Conservation (phyloP, 1,140 invertebrate species). For the Caenorhabditis latens region DNA sequence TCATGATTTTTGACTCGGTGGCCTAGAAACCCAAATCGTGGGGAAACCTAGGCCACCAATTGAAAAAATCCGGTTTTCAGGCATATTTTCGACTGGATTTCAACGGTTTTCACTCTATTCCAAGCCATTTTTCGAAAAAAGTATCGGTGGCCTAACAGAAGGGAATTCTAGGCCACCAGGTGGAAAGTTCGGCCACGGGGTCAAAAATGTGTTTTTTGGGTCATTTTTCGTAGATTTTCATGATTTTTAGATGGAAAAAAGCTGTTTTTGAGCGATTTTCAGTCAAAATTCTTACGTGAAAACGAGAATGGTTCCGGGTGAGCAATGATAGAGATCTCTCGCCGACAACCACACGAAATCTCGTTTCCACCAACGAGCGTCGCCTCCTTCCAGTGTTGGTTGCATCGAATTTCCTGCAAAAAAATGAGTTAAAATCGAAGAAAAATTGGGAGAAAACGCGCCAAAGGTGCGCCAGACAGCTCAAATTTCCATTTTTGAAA, state of each 20-base stretch:
- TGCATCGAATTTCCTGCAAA: slow-evolving; percentile 59
- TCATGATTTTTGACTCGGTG: too few species aligned
- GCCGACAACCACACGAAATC: slow-evolving; percentile 59
- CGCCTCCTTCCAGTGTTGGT: slow-evolving; percentile 54
- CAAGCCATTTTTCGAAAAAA: too few species aligned
- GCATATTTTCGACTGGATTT: too few species aligned
- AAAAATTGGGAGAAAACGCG: background rate
- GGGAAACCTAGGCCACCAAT: too few species aligned
- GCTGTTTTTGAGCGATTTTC: background rate
- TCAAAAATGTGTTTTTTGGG: too few species aligned
- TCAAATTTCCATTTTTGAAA: background rate
- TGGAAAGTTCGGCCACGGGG: too few species aligned
- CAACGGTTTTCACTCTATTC: too few species aligned
- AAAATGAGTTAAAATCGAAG: background rate
- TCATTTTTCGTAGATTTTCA: background rate
- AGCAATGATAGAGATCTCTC: slow-evolving; percentile 1
- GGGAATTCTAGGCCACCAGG: too few species aligned
- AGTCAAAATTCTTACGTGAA: slow-evolving; percentile 41
- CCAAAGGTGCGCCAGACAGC: too few species aligned
- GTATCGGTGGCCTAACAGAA: too few species aligned
- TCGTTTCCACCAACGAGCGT: slow-evolving; percentile 14
- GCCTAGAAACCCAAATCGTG: too few species aligned
- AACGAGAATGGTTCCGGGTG: slow-evolving; percentile 45
- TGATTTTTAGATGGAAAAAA: background rate
- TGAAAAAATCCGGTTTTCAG: too few species aligned